Evolutionary conservation across 2,113 vertebrate species (phyloP).

Genomic region (Nerophis lumbriciformis): DNA sequence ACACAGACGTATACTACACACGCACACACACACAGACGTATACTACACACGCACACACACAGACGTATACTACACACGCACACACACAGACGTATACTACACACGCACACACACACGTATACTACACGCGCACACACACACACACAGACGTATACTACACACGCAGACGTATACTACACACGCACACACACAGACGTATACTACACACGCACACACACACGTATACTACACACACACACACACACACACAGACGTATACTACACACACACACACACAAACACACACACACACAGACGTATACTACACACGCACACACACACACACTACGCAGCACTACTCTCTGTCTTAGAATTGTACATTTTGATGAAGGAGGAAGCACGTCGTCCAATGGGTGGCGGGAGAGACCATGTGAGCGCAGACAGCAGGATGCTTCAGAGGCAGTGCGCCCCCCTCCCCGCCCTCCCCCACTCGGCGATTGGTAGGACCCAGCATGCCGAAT

Average conservation of each 20-base stretch:
- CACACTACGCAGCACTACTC: conserved; percentile 55
- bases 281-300: background rate
- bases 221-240: too few relatives aligned
- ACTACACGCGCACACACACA: conserved; percentile 4
- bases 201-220: too few relatives aligned
- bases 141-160: conserved; percentile 11
- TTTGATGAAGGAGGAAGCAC: conserved; percentile 69
- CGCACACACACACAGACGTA: too few relatives aligned
- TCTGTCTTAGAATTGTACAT: conserved; percentile 74
- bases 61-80: conserved; percentile 5
- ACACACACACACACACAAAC: too few relatives aligned
- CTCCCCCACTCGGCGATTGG: conserved; percentile 45
- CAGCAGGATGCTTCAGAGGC: conserved; percentile 42
- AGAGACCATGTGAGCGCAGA: conserved; percentile 53
- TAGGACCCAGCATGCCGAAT: conserved; percentile 50
- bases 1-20: too few relatives aligned
- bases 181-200: too few relatives aligned
- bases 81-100: conserved; percentile 25
- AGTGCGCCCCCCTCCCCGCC: conserved; percentile 22
- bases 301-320: conserved; percentile 28
- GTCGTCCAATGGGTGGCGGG: conserved; percentile 55
- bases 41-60: conserved; percentile 25
- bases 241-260: background rate
- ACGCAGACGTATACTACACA: conserved; percentile 2
- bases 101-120: conserved; percentile 16